Evolutionary conservation across 2,888 invertebrate genomes (phyloP), one percentile per base, ranked within the genome.

Genomic region (Crocallis elinguaria): DNA sequence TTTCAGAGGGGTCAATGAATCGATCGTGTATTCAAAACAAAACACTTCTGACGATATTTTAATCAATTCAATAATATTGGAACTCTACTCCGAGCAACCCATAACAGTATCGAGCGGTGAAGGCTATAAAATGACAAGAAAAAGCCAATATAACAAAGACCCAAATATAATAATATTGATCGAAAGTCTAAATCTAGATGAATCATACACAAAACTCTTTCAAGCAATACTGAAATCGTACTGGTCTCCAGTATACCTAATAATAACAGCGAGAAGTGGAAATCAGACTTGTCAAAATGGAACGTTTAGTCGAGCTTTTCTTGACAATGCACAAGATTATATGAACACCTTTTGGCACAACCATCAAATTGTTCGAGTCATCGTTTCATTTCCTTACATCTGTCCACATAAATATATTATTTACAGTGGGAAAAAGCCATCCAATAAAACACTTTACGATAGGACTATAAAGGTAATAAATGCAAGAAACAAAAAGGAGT

Each of bases 291-390:
- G 82, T 62, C 53, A 60, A 0, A 53, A 75, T 35, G 71, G 71
- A 6, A 53, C 29, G 5, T 68, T 81, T 27, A 51, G 49, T 30
- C 9, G 33, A 39, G 62, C 65, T 8, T 61, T 64, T 17, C 23
- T 25, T 3, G 12, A 48, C 1, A 59, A 35, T 12, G 7, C 75
- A 7, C 67, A 83, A 39, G 44, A 25, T 6, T 73, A 75, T 45
- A 62, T 82, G 29, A 81, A 80, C 44, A 45, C 51, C 9, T 23
- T 84, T 7, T 84, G 84, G 84, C 73, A 74, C 12, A 64, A 41
- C 41, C 67, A 66, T 52, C 62, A 58, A 45, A 63, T 72, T 7
- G 63, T 71, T 23, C 48, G 64, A 36, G 67, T 73, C 1, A 49
- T 68, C 17, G 39, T 79, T 0, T 57, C 60, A 35, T 75, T 83